These are phyloP conservation scores for Chauna torquata DNA, from an alignment of 2,113 vertebrate genomes.

Conservation along the genomic window DNA sequence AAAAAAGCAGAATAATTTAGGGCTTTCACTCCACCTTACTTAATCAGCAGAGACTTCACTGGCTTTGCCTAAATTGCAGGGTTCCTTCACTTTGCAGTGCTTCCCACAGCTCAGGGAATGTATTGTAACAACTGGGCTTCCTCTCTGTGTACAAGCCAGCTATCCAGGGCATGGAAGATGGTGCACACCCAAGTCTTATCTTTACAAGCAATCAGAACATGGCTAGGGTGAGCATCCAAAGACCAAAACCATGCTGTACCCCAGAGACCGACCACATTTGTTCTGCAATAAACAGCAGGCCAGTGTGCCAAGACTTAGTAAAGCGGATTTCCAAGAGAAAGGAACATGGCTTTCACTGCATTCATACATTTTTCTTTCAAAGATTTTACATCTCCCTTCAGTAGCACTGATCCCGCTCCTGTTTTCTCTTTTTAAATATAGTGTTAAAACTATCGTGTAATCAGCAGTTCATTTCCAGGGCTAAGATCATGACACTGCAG, in stretches of 20 bases:
- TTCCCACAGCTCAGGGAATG: neutral
- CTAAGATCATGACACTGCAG: neutral
- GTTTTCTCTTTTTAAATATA: neutral
- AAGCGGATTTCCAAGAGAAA: neutral
- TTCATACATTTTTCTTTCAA: neutral
- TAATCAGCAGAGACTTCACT: neutral
- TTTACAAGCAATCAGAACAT: neutral
- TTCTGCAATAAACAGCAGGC: neutral
- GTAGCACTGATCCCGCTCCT: neutral
- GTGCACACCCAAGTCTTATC: rapidly evolving
- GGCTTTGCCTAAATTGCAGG: neutral
- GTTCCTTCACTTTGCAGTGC: neutral
- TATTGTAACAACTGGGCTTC: neutral
- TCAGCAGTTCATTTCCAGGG: neutral
- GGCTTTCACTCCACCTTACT: neutral
- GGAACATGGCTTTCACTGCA: neutral
- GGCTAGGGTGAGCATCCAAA: neutral
- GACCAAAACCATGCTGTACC: neutral
- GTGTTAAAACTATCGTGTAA: neutral
- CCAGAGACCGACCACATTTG: neutral
- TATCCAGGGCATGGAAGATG: rapidly evolving
- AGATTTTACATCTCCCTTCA: neutral
- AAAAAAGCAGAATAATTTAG: neutral
- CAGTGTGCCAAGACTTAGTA: neutral
- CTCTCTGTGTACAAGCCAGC: neutral